Conservation (phyloP, 2,888 invertebrate genomes). For the Conomelus anceps region DNA sequence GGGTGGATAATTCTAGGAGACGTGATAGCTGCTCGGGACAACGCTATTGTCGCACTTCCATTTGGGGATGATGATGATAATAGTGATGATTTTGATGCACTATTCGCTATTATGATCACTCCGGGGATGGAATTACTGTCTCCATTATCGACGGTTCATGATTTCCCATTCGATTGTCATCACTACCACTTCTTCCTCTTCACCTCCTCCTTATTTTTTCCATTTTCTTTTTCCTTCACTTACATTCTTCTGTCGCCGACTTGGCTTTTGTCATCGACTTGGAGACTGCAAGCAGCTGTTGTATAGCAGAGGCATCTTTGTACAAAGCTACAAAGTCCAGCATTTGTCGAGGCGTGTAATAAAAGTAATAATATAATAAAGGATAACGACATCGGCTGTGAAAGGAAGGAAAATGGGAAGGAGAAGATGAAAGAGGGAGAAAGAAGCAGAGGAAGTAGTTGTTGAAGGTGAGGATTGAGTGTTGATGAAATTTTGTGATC, state of each 20-base stretch:
- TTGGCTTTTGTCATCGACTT: neutral
- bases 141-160: neutral
- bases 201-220: neutral
- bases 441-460: neutral
- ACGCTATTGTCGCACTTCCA: neutral
- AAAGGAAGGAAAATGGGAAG: neutral
- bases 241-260: neutral
- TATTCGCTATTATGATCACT: neutral
- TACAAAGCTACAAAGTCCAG: neutral
- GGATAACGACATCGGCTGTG: neutral
- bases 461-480: neutral
- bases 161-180: neutral
- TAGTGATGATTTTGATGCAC: too few species aligned
- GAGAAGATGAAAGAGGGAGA: neutral
- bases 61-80: neutral
- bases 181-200: neutral
- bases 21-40: neutral
- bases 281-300: neutral
- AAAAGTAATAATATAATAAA: neutral
- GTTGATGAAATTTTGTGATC: neutral
- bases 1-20: neutral
- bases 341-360: neutral
- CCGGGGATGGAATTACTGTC: neutral
- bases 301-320: neutral
- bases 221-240: neutral